Evolutionary conservation across 2,797 vertebrate genomes (phyloP).

Genomic region (Spatula versicolor): DNA sequence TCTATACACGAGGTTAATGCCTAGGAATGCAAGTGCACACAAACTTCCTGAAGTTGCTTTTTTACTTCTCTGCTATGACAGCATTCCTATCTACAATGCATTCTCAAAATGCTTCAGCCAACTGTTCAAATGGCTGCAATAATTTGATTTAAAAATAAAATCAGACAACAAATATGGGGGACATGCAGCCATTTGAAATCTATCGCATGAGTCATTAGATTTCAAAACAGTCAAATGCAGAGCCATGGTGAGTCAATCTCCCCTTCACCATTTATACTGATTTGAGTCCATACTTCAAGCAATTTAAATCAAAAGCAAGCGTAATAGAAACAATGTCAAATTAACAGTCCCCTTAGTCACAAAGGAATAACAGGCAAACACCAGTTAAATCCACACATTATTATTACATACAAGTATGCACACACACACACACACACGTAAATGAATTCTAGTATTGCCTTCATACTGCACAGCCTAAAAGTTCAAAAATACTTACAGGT

Average conservation of each 20-base stretch:
- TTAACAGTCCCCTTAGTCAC: neutral
- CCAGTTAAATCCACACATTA: neutral
- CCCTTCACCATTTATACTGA: neutral
- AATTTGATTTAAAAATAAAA: neutral
- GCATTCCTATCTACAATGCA: neutral
- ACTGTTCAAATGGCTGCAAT: neutral
- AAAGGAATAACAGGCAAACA: neutral
- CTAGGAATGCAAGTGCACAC: neutral
- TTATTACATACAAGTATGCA: neutral
- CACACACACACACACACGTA: neutral
- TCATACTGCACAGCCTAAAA: neutral
- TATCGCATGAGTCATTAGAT: neutral
- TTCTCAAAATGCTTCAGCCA: neutral
- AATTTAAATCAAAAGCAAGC: neutral
- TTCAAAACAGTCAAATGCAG: neutral
- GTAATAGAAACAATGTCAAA: neutral
- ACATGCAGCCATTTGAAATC: neutral
- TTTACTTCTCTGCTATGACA: neutral
- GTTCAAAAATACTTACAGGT: neutral
- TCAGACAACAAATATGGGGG: neutral
- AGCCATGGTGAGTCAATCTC: neutral
- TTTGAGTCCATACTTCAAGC: neutral
- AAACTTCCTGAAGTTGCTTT: accelerated
- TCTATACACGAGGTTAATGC: neutral
- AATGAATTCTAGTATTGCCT: neutral